Evolutionary conservation across 2,113 vertebrate species (phyloP).

Genomic region (Alaudala cheleensis): DNA sequence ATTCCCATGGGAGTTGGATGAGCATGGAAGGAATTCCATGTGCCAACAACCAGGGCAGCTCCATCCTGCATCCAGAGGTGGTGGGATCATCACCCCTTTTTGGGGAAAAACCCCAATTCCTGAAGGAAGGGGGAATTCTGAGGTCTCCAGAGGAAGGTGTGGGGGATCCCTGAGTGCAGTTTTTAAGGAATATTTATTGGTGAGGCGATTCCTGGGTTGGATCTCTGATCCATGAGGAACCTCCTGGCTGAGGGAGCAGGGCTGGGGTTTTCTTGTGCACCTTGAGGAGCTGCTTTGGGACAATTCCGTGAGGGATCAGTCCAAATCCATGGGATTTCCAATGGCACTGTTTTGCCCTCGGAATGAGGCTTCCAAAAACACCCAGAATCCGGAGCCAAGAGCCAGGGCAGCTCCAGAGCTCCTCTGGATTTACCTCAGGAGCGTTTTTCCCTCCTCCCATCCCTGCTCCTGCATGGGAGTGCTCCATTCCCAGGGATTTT

Average conservation of each 20-base stretch:
- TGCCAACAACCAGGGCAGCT: background rate
- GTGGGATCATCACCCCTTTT: background rate
- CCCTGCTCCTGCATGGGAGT: background rate
- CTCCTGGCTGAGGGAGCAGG: background rate
- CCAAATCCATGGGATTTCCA: background rate
- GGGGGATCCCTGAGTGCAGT: background rate
- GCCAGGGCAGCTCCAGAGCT: fast-evolving
- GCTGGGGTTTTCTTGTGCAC: background rate
- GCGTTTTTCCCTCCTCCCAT: background rate
- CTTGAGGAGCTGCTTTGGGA: background rate
- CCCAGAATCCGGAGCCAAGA: background rate
- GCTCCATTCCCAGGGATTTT: fast-evolving
- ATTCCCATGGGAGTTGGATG: background rate
- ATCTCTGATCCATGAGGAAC: background rate
- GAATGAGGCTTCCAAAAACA: background rate
- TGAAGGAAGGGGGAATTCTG: no score
- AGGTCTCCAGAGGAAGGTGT: background rate
- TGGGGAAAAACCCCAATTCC: fast-evolving
- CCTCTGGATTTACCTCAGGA: background rate
- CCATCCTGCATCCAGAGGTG: background rate
- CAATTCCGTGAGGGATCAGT: background rate
- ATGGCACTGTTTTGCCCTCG: background rate
- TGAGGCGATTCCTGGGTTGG: background rate
- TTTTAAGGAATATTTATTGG: background rate
- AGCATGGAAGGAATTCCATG: background rate